phyloP scores from a whole-genome alignment of 1,140 invertebrate genomes.

The Drosophila nikananu region DNA sequence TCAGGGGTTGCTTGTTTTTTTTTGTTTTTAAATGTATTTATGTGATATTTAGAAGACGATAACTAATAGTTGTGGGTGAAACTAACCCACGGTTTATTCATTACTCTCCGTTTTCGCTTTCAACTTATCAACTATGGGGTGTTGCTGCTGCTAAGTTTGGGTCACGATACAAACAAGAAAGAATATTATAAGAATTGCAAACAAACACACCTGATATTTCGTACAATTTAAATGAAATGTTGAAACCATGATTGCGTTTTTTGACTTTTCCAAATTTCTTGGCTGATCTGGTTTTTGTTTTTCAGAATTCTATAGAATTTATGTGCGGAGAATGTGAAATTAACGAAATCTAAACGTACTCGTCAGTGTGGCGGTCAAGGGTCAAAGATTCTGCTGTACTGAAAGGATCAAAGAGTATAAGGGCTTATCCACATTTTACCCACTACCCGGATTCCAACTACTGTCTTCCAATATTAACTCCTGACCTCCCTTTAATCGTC shows the following conservation, averaged over 20 bases:
- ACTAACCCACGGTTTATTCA: background rate
- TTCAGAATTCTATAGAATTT: background rate
- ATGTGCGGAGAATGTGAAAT: background rate
- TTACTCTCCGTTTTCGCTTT: background rate
- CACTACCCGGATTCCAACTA: background rate
- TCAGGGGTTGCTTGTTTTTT: background rate
- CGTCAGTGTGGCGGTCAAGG: background rate
- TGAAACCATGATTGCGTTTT: background rate
- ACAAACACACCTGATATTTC: background rate
- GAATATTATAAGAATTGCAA: background rate
- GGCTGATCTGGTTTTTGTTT: background rate
- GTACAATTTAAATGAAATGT: background rate
- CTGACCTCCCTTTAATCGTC: slow-evolving; percentile 55
- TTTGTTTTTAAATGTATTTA: no score
- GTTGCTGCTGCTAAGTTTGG: background rate
- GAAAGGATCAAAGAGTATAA: background rate
- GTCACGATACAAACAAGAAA: background rate
- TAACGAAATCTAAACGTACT: background rate
- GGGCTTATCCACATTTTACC: background rate
- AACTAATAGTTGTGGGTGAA: slow-evolving; percentile 1
- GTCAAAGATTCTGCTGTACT: no score
- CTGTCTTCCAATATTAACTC: slow-evolving; percentile 1
- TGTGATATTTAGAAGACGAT: background rate
- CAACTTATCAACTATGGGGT: slow-evolving; percentile 7
- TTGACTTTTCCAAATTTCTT: background rate